These are phyloP conservation scores for Palythoa grandis DNA, from an alignment of 92 coral and sea anemone species.

Conservation along the genomic window DNA sequence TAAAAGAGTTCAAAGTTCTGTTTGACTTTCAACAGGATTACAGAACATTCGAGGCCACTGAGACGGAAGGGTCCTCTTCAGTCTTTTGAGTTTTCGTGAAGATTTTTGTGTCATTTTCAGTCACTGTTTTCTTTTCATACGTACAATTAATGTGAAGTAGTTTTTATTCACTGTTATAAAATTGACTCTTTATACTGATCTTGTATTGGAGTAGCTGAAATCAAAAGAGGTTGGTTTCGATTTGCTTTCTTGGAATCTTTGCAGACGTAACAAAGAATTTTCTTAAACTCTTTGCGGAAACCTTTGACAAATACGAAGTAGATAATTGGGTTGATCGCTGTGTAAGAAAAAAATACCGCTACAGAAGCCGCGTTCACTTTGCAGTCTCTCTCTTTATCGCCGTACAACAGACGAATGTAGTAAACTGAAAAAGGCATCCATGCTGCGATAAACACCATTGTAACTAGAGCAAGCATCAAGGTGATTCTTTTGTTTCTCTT, in stretches of 20 bases:
- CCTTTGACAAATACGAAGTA: slow-evolving; percentile 62
- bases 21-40: no score
- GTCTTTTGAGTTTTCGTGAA: no score
- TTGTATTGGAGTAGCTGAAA: background rate
- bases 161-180: background rate
- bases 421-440: slow-evolving; percentile 69
- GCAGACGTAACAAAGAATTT: slow-evolving; percentile 2
- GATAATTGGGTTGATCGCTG: slow-evolving; percentile 72
- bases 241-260: background rate
- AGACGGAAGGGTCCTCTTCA: no score
- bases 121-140: no score
- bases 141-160: no score
- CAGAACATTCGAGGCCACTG: no score
- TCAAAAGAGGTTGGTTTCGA: background rate
- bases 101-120: no score
- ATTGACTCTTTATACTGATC: background rate
- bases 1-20: no score
- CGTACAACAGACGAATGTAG: slow-evolving; percentile 44
- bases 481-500: slow-evolving; percentile 65
- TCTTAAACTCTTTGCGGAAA: slow-evolving; percentile 62
- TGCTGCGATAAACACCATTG: slow-evolving; percentile 55
- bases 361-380: slow-evolving; percentile 23
- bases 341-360: slow-evolving; percentile 58
- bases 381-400: background rate
- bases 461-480: slow-evolving; percentile 62